Conservation (phyloP, 2,888 invertebrate genomes). For the Hypercompe scribonia region DNA sequence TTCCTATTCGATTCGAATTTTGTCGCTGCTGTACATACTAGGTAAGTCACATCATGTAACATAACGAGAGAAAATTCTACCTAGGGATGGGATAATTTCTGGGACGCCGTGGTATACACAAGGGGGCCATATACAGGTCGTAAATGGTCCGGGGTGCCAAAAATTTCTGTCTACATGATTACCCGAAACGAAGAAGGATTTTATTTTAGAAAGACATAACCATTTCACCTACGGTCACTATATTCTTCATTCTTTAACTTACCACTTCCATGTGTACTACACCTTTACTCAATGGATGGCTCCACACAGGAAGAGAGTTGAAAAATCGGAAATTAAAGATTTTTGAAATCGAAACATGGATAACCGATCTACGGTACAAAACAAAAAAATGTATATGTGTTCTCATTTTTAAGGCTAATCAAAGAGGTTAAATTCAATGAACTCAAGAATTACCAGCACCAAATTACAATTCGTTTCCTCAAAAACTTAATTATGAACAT, state of each 20-base stretch:
- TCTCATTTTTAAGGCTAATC: background rate
- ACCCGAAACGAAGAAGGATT: too few species aligned
- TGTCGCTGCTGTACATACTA: background rate
- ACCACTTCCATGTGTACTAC: background rate
- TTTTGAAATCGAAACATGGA: background rate
- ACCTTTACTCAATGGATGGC: background rate
- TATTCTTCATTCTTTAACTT: background rate
- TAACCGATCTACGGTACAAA: too few species aligned
- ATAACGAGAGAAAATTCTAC: too few species aligned
- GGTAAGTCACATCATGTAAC: background rate
- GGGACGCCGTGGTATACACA: too few species aligned
- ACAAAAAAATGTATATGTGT: background rate
- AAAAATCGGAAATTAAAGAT: background rate
- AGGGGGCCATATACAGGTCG: too few species aligned
- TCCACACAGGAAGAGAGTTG: background rate
- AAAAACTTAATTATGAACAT: background rate
- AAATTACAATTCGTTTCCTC: background rate
- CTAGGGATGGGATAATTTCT: too few species aligned
- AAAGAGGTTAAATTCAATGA: background rate
- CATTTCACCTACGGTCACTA: too few species aligned
- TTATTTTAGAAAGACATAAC: too few species aligned
- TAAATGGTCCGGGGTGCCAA: too few species aligned
- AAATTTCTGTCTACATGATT: too few species aligned
- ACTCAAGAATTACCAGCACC: background rate
- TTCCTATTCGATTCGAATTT: too few species aligned